Base-by-base conservation (phyloP, 2,888 invertebrate species). In the Suillia variegata region DNA sequence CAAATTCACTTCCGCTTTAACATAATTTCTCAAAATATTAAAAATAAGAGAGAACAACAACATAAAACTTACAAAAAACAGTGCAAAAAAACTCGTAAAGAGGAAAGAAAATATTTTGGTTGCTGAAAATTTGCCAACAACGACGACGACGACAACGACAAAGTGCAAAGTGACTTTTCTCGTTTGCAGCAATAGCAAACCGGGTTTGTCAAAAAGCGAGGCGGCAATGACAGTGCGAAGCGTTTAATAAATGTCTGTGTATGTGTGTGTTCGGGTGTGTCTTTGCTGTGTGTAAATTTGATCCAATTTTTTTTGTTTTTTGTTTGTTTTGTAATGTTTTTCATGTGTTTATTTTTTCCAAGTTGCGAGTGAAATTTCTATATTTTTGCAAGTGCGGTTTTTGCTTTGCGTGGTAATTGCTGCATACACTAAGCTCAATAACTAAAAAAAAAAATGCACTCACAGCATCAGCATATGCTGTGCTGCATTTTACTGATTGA, bases 71-170 rank as follows among this genome's bases (percentile, higher is more conserved):
- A 31, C 6, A 31, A 12, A 8, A 31, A 31, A 31, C 6, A 31
- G 12, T 31, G 31, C 12, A 31, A 31, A 31, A 31, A 58, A 55
- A 64, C 67, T 73, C 73, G 74, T 70, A 66, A 71, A 71, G 67
- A 67, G 71, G 68, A 73, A 73, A 74, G 73, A 70, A 71, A 71
- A 70, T 67, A 71, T 74, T 74, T 71, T 71, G n/a, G n/a, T n/a
- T n/a, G n/a, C 73, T 74, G 75, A 73, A 72, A 71, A 74, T 72
- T 72, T 72, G 71, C 73, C 71, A 71, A 71, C 38, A 53, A n/a
- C n/a, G n/a, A n/a, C n/a, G n/a, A n/a, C n/a, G n/a, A n/a, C n/a
- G n/a, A n/a, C n/a, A n/a, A n/a, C n/a, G n/a, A n/a, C n/a, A n/a
- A n/a, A n/a, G n/a, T n/a, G n/a, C n/a, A n/a, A 38, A 53, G 21